Base-by-base conservation (phyloP, 2,888 invertebrate species). In the Minunthozetes semirufus region DNA sequence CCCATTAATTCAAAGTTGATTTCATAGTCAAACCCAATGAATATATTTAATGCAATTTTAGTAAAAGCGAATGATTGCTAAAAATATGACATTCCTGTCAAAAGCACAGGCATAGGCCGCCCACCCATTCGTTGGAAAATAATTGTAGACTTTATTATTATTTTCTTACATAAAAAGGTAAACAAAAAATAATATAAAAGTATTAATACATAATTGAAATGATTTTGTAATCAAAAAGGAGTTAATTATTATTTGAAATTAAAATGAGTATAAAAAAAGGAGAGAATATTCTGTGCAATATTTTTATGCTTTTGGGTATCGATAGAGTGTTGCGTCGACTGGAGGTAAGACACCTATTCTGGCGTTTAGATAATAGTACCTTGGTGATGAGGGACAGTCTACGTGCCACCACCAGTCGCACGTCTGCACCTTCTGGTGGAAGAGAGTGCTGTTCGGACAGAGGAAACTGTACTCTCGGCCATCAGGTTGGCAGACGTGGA, bases 401-500 rank as follows among this genome's bases (percentile, higher is more conserved):
- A 75, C 75, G 15, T 71, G n/a, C 25, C 72, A 75, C 75, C 75
- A 75, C 75, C 75, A 76, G 48, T 76, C 76, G 50, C 76, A 76
- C 0, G 73, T 74, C 71, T 74, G 66, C 6, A 68, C 71, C 56
- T 76, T 74, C 53, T 76, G 76, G 56, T 76, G 75, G 29, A 72
- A 76, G 17, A 76, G 46, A 4, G 76, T 76, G 6, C 74, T 72
- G 53, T 76, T 76, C 29, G 76, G 76, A 74, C 76, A 76, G 17
- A 76, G 63, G 25, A 76, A 76, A 25, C 74, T 73, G 27, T 74
- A 74, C 68, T 75, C 46, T 27, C 76, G 76, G 25, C 76, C 76
- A 46, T 76, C 76, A 5, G 46, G 29, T 59, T 76, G 76, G 53
- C 76, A 76, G 11, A 76, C 42, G 38, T 76, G 73, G 61, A 74